Evolutionary conservation across 2,888 invertebrate species (phyloP).

Genomic region (Conomelus anceps): DNA sequence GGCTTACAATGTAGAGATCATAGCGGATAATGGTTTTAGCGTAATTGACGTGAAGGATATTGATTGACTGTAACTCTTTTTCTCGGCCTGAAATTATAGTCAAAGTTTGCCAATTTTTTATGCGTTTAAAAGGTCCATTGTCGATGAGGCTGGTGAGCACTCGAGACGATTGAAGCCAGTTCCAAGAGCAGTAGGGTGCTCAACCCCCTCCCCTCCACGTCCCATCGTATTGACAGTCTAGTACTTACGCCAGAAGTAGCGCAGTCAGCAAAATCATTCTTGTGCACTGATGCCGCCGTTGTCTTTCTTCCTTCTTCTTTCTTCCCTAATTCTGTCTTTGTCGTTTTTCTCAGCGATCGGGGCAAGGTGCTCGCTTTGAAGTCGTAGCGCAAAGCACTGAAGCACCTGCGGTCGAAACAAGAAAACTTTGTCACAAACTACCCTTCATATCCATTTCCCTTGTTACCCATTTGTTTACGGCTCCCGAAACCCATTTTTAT

Average conservation of each 20-base stretch:
- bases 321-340: not conserved
- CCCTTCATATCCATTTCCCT: not conserved
- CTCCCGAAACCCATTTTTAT: not conserved
- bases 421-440: not conserved
- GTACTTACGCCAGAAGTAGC: not conserved
- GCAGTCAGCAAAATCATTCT: not conserved
- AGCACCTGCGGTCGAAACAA: not conserved
- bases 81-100: not conserved
- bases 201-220: not conserved
- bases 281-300: not conserved
- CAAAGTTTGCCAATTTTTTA: not conserved
- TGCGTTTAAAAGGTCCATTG: not conserved
- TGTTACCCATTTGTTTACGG: not conserved
- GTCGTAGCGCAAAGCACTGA: not conserved
- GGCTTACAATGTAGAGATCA: not conserved
- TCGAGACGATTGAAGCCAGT: not conserved
- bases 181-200: not conserved
- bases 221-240: not conserved
- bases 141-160: not conserved
- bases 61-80: not conserved
- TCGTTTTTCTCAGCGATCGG: not conserved
- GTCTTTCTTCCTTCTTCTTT: not conserved
- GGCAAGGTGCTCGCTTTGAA: not conserved
- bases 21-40: not conserved
- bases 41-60: not conserved